phyloP scores from a whole-genome alignment of 2,797 vertebrate genomes.

The Gorsachius magnificus region DNA sequence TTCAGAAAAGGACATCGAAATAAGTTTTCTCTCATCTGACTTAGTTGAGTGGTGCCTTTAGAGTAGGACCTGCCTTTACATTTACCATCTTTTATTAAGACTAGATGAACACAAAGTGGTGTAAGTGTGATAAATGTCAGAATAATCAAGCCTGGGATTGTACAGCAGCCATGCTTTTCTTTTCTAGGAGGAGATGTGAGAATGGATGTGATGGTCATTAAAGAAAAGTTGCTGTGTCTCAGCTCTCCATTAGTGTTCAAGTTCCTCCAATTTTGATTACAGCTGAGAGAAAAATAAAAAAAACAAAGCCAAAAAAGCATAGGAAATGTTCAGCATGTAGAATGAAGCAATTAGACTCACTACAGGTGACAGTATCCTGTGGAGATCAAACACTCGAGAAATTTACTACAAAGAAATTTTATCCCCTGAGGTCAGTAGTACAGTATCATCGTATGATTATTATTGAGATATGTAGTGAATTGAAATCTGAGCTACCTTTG shows the following conservation, averaged over 20 bases:
- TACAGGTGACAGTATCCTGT: neutral
- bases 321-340: neutral
- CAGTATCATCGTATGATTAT: neutral
- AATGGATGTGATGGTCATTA: neutral
- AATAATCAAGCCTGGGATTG: neutral
- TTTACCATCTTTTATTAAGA: neutral
- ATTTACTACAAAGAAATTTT: neutral
- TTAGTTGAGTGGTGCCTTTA: neutral
- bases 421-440: neutral
- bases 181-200: neutral
- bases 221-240: neutral
- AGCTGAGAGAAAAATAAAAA: fast-evolving
- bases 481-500: neutral
- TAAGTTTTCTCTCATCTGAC: neutral
- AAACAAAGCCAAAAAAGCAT: fast-evolving
- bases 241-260: neutral
- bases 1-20: neutral
- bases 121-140: neutral
- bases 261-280: neutral
- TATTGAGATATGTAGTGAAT: neutral
- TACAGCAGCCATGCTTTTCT: neutral
- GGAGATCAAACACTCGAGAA: neutral
- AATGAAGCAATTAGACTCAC: neutral
- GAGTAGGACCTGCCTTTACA: neutral
- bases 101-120: neutral